These are phyloP conservation scores for Bolborhynchus lineola DNA, from an alignment of 2,113 vertebrate genomes.

Conservation along the genomic window DNA sequence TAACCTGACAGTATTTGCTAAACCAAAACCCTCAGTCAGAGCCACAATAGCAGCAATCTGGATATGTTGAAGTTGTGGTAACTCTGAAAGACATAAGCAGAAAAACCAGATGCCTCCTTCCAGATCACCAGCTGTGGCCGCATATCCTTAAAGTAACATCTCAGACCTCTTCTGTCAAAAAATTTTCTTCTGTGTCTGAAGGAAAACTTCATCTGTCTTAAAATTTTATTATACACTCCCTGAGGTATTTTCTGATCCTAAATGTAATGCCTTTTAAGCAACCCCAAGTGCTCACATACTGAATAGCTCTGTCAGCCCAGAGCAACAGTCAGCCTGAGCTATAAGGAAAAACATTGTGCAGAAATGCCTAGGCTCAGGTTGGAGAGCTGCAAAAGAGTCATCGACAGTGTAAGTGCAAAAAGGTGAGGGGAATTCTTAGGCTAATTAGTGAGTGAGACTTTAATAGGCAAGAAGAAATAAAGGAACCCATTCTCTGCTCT, in stretches of 20 bases:
- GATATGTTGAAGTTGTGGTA: neutral
- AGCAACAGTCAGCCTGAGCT: neutral
- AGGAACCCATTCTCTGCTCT: neutral
- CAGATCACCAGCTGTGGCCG: neutral
- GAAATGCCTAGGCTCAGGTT: neutral
- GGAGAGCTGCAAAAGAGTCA: neutral
- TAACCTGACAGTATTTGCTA: neutral
- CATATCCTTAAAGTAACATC: neutral
- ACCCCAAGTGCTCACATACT: rapidly evolving
- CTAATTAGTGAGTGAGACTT: neutral
- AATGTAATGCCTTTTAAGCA: neutral
- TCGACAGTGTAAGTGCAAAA: neutral
- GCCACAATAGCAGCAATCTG: neutral
- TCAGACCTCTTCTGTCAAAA: neutral
- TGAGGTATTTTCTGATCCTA: neutral
- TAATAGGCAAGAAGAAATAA: neutral
- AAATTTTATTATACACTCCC: neutral
- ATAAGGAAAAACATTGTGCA: neutral
- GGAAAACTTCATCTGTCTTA: neutral
- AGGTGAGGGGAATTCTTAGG: neutral
- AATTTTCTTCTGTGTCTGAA: neutral
- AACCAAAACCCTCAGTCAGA: neutral
- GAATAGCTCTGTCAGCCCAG: neutral
- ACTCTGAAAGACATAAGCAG: neutral
- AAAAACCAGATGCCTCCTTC: neutral